Conservation (phyloP, 2,888 invertebrate genomes). For the Melikaiella ostensackeni region DNA sequence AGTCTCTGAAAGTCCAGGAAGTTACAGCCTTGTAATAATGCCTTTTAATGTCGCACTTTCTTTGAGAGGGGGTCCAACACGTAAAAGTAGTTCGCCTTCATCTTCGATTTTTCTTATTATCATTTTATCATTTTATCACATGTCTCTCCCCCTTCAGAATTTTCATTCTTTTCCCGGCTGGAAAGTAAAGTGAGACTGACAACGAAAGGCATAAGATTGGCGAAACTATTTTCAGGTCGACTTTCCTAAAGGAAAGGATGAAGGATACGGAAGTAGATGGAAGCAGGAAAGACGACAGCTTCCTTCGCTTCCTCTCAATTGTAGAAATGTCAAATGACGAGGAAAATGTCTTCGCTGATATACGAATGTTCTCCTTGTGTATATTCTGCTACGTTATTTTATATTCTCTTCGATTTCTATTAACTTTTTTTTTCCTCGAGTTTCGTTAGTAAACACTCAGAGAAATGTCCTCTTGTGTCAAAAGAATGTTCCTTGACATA, state of each 20-base stretch:
- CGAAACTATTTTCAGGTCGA: conserved; percentile 46
- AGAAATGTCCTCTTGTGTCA: too few species aligned
- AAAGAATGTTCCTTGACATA: too few species aligned
- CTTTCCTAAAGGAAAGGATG: conserved; percentile 44
- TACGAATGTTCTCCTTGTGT: conserved; percentile 31
- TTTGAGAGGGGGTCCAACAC: conserved; percentile 17
- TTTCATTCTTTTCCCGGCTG: neutral
- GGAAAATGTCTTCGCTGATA: conserved; percentile 30
- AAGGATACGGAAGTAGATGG: conserved; percentile 30
- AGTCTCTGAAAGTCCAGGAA: neutral
- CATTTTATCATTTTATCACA: neutral
- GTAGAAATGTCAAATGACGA: conserved; percentile 58
- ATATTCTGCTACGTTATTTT: conserved; percentile 20
- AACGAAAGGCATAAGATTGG: conserved; percentile 40
- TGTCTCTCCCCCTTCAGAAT: neutral
- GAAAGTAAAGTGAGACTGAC: neutral
- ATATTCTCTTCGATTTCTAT: conserved; percentile 3
- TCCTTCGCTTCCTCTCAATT: conserved; percentile 48
- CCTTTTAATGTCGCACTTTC: conserved; percentile 40
- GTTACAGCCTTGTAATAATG: conserved; percentile 23
- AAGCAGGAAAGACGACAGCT: conserved; percentile 49
- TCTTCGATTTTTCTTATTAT: conserved; percentile 2
- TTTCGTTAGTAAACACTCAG: neutral
- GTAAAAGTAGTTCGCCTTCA: neutral
- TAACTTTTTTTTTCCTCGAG: conserved; percentile 5